These are phyloP conservation scores for Mimas tiliae DNA, from an alignment of 2,888 invertebrate species.

Conservation along the genomic window DNA sequence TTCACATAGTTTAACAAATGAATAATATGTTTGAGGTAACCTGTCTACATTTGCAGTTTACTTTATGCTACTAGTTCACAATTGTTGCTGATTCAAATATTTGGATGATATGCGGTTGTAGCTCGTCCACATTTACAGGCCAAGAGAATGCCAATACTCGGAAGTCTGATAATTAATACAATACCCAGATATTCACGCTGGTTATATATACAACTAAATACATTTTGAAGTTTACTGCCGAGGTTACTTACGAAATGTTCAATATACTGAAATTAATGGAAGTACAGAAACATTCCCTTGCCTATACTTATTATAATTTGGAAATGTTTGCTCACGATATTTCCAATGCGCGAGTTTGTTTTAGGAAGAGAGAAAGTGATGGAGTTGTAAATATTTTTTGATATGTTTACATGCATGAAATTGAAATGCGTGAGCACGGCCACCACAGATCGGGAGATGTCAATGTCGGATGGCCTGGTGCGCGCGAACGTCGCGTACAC, in stretches of 20 bases:
- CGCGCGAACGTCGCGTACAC: constrained; percentile 96
- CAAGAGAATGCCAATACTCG: too few relatives aligned
- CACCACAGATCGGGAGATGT: constrained; percentile 96
- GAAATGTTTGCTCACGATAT: neutral
- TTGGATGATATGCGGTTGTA: too few relatives aligned
- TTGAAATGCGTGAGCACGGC: constrained; percentile 93
- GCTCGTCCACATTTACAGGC: too few relatives aligned
- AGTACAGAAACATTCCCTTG: neutral
- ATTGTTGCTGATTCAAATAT: too few relatives aligned
- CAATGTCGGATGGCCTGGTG: constrained; percentile 96
- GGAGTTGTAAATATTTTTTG: constrained; percentile 34
- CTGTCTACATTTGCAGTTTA: too few relatives aligned
- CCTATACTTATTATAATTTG: neutral
- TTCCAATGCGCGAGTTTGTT: neutral
- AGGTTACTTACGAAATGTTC: neutral
- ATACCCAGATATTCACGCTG: too few relatives aligned
- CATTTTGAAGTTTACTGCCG: neutral
- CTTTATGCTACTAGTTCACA: too few relatives aligned
- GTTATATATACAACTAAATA: too few relatives aligned
- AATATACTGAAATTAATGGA: neutral
- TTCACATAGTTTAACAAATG: too few relatives aligned
- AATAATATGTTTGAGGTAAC: too few relatives aligned
- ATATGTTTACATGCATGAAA: constrained; percentile 92
- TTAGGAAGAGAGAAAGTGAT: neutral
- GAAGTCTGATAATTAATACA: too few relatives aligned